Percentiles rank a stretch among this genome's conserved stretches.
Evolutionary conservation across 2,797 vertebrate genomes (phyloP).

Genomic region (Apogon talboti): DNA sequence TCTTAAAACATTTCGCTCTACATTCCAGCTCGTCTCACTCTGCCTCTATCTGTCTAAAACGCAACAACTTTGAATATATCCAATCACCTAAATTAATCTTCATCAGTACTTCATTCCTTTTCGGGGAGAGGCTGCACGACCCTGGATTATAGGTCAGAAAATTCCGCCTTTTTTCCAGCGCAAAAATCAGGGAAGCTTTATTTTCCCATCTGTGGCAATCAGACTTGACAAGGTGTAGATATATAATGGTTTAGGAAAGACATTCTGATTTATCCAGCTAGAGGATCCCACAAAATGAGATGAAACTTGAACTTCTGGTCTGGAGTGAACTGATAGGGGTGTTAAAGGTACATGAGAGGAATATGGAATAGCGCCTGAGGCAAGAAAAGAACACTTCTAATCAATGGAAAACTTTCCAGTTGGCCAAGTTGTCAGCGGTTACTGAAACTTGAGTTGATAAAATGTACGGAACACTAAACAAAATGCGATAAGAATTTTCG

Average conservation of each 20-base stretch:
- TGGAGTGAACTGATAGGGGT: slow-evolving; percentile 17
- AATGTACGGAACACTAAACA: slow-evolving; percentile 11
- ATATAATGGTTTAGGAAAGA: slow-evolving; percentile 18
- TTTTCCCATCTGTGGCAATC: slow-evolving; percentile 61
- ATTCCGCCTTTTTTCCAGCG: slow-evolving; percentile 5
- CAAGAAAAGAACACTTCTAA: slow-evolving; percentile 42
- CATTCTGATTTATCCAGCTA: slow-evolving; percentile 10
- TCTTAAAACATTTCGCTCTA: slow-evolving; percentile 44
- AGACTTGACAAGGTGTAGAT: slow-evolving; percentile 31
- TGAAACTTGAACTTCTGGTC: slow-evolving; percentile 23
- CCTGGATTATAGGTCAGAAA: slow-evolving; percentile 17
- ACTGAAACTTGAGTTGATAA: slow-evolving; percentile 26
- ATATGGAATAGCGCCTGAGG: slow-evolving; percentile 7
- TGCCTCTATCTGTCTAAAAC: slow-evolving; percentile 25
- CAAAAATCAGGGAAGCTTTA: slow-evolving; percentile 57
- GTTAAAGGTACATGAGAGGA: slow-evolving; percentile 17
- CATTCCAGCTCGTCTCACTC: slow-evolving; percentile 52
- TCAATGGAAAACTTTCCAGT: slow-evolving; percentile 46
- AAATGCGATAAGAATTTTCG: not conserved
- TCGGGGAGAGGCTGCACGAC: slow-evolving; percentile 38
- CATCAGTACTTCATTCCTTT: not conserved
- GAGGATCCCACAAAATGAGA: slow-evolving; percentile 10
- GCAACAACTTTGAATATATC: slow-evolving; percentile 28
- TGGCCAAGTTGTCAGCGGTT: slow-evolving; percentile 40
- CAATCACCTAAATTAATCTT: slow-evolving; percentile 15